Evolutionary conservation across 2,888 invertebrate species (phyloP).

Genomic region (Leucoptera coffeella): DNA sequence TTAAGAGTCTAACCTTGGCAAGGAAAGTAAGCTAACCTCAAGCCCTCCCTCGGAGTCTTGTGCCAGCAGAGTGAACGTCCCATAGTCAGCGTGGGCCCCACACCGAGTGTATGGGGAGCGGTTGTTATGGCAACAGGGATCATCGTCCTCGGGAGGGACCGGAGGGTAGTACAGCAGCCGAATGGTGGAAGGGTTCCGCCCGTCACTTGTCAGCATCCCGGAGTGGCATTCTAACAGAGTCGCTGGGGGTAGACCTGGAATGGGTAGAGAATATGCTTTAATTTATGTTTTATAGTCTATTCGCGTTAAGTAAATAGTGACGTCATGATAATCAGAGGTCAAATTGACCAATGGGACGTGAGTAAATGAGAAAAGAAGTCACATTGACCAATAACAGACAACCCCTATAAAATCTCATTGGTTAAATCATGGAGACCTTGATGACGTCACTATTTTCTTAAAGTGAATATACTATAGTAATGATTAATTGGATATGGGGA

Average conservation of each 20-base stretch:
- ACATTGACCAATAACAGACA: too few species aligned
- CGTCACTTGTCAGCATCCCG: constrained; percentile 57
- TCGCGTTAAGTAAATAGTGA: too few species aligned
- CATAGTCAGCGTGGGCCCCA: constrained; percentile 68
- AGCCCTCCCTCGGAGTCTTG: constrained; percentile 73
- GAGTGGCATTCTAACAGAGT: constrained; percentile 60
- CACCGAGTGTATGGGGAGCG: constrained; percentile 50
- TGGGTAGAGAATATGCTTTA: constrained; percentile 7
- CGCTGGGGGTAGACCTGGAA: constrained; percentile 51
- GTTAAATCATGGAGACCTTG: too few species aligned
- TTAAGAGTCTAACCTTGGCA: too few species aligned
- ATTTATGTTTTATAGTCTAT: too few species aligned
- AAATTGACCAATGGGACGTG: too few species aligned
- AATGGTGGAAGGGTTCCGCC: constrained; percentile 60
- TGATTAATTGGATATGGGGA: too few species aligned
- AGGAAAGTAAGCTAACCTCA: constrained; percentile 29
- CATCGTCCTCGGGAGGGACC: constrained; percentile 53
- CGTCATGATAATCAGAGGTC: too few species aligned
- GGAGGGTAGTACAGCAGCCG: constrained; percentile 70
- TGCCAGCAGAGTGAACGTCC: constrained; percentile 67
- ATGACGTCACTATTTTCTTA: too few species aligned
- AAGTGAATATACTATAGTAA: too few species aligned
- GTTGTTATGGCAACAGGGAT: constrained; percentile 28
- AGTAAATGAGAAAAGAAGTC: too few species aligned
- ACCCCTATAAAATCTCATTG: too few species aligned